These are phyloP conservation scores for Smithornis capensis DNA, from an alignment of 2,113 vertebrate genomes.

Conservation along the genomic window DNA sequence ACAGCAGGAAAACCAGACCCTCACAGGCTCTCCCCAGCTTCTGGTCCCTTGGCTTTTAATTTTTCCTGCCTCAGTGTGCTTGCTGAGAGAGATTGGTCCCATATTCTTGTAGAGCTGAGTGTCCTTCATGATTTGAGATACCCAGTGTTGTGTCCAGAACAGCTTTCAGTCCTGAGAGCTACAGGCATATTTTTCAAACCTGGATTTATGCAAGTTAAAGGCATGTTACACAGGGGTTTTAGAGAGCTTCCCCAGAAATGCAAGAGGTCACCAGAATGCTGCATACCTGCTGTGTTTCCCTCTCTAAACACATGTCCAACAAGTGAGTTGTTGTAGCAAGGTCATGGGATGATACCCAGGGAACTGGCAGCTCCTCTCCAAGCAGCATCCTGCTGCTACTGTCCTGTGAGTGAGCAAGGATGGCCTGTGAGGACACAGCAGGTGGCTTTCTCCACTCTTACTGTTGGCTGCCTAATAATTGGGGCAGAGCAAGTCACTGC, in stretches of 20 bases:
- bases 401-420: neutral
- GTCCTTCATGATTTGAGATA: neutral
- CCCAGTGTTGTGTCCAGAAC: neutral
- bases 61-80: neutral
- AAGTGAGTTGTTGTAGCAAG: neutral
- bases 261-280: neutral
- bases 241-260: neutral
- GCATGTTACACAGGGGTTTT: neutral
- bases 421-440: neutral
- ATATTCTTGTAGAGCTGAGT: neutral
- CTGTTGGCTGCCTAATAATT: neutral
- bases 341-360: neutral
- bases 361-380: neutral
- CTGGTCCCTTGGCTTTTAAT: neutral
- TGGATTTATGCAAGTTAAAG: neutral
- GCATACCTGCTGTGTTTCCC: neutral
- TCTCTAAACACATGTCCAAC: fast-evolving
- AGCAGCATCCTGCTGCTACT: neutral
- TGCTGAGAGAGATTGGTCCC: neutral
- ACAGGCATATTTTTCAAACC: neutral
- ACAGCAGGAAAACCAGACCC: neutral
- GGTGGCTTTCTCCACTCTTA: neutral
- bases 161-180: neutral
- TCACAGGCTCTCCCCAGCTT: neutral
- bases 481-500: neutral